phyloP scores from a whole-genome alignment of 2,888 invertebrate genomes.

The Chirona hameri region DNA sequence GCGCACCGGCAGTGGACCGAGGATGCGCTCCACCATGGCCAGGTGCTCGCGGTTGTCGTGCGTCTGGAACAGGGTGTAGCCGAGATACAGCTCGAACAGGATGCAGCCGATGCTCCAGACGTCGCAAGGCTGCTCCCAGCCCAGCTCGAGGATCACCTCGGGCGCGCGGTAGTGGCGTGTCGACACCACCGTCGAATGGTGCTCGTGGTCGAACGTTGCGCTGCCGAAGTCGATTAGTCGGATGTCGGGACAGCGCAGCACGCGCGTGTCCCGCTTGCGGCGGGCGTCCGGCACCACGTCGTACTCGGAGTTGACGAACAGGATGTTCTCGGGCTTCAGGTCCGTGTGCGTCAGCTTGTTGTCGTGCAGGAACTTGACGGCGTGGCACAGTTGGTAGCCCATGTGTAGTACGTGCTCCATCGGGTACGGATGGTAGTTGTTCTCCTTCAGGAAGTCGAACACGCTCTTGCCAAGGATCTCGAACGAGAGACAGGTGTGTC shows the following conservation, averaged over 20 bases:
- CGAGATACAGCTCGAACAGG: conserved; percentile 96
- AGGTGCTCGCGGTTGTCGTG: conserved; percentile 99
- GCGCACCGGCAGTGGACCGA: conserved; percentile 86
- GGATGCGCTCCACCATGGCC: conserved; percentile 99
- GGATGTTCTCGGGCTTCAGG: conserved; percentile 98
- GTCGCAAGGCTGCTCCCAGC: conserved; percentile 99
- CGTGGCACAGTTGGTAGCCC: conserved; percentile 92
- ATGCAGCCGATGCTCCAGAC: conserved; percentile 99
- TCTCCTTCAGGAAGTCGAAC: conserved; percentile 96
- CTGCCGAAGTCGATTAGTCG: conserved; percentile 98
- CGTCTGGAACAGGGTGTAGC: conserved; percentile 97
- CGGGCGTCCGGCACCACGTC: conserved; percentile 52
- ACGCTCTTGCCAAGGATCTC: conserved; percentile 97
- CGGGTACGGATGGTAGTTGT: conserved; percentile 97
- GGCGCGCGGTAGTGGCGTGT: conserved; percentile 98
- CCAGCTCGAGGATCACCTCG: conserved; percentile 97
- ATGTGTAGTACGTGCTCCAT: conserved; percentile 97
- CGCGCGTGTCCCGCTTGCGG: conserved; percentile 75
- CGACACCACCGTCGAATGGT: conserved; percentile 98
- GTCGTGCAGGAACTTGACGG: conserved; percentile 96
- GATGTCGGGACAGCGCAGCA: conserved; percentile 89
- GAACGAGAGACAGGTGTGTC: conserved; percentile 97
- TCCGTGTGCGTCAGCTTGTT: conserved; percentile 98
- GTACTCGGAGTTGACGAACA: conserved; percentile 93
- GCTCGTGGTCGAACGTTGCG: conserved; percentile 99